Evolutionary conservation across 2,888 invertebrate genomes (phyloP), one percentile per base, ranked within the genome.

Genomic region (Oligia latruncula): DNA sequence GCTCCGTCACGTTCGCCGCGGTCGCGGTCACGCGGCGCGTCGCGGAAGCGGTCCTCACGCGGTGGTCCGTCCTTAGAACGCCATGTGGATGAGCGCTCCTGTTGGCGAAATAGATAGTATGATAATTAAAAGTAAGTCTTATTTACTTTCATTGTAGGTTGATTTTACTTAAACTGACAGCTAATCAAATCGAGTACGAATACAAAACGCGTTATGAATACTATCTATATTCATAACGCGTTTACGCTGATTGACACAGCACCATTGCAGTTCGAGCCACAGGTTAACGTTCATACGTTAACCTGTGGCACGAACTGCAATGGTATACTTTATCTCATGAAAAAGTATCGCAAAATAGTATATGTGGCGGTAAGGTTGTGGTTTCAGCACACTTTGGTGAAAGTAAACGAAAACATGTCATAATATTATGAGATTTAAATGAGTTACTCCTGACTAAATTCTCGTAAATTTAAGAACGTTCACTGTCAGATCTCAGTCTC

Each of bases 61-160:
- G 93, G 92, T 4, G 93, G 90, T 0, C 82, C 94, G 76, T 96
- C 96, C 85, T 96, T 96, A 5, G 94, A 91, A 0, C 96, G 94
- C 96, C 96, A 96, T 0, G 95, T 88, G 0, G 95, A 93, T 0
- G 95, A 92, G 3, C 96, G 96, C 60, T 96, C 96, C 96, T 96
- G 90, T 49, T n/a, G 49, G n/a, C 8, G 6, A 23, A 43, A 29
- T 55, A 43, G 1, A 67, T n/a, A 68, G 17, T n/a, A n/a, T n/a
- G 15, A 40, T 40, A 66, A 23, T 40, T 66, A 20, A 20, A 64
- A 65, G 11, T 65, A 65, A 40, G 65, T 40, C 6, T 66, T 66
- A 66, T 40, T 23, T 40, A 23, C 40, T 65, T 65, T 66, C 40
- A 6, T 13, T 40, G 65, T 66, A 40, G 13, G 2, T 2, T 62